Conservation (phyloP, 2,888 invertebrate genomes). For the Nesidiocoris tenuis region DNA sequence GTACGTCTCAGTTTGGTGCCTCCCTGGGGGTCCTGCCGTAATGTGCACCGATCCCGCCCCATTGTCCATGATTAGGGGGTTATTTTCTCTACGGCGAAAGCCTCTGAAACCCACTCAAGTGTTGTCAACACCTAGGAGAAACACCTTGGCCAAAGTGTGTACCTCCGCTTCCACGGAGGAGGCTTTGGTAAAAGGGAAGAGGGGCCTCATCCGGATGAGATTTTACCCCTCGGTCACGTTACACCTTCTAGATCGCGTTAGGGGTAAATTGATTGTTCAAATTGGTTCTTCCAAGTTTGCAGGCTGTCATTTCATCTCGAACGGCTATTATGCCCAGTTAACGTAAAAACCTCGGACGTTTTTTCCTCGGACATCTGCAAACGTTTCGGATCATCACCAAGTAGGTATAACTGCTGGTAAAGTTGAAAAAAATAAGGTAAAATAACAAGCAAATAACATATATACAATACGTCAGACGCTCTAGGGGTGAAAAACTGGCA, state of each 20-base stretch:
- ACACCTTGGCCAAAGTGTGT: conserved; percentile 19
- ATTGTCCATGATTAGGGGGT: conserved; percentile 33
- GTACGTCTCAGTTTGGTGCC: background rate
- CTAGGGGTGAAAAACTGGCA: no score
- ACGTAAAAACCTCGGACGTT: no score
- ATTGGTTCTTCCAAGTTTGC: background rate
- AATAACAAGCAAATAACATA: no score
- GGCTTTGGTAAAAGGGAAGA: no score
- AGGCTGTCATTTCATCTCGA: background rate
- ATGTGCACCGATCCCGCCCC: conserved; percentile 32
- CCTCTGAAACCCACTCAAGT: conserved; percentile 32
- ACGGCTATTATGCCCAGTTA: no score
- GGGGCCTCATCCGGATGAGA: background rate
- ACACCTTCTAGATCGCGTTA: background rate
- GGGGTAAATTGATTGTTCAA: background rate
- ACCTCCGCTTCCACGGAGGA: no score
- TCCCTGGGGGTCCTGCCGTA: conserved; percentile 26
- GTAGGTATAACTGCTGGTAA: no score
- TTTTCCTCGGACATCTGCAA: no score
- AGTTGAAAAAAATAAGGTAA: no score
- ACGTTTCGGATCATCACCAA: no score
- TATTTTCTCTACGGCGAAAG: conserved; percentile 2
- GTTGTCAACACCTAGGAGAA: conserved; percentile 37
- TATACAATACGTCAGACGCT: no score
- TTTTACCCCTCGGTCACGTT: background rate